phyloP scores from a whole-genome alignment of 2,888 invertebrate genomes.

The Sesia bembeciformis region DNA sequence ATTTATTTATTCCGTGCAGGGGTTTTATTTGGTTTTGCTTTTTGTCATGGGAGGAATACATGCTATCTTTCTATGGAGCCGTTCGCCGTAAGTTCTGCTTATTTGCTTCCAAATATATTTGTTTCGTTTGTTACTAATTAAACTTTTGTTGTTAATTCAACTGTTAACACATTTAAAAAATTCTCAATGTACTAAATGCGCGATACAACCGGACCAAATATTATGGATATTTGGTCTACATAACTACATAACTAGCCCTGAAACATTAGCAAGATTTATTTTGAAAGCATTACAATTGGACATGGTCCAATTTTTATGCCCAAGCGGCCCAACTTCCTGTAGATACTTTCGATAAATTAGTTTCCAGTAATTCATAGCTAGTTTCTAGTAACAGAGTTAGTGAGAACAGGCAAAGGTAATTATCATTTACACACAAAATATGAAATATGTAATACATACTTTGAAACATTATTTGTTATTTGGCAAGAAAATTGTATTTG shows the following conservation, averaged over 20 bases:
- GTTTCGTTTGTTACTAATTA: no score
- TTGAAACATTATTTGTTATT: no score
- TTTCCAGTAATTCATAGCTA: not conserved
- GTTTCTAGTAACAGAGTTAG: not conserved
- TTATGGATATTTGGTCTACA: not conserved
- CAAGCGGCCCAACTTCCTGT: not conserved
- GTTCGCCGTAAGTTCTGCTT: no score
- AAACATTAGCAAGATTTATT: conserved; percentile 44
- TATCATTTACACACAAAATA: not conserved
- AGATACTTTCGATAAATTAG: not conserved
- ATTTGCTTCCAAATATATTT: no score
- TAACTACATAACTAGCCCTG: conserved; percentile 36
- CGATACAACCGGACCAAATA: no score
- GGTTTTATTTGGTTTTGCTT: no score
- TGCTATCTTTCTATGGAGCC: no score
- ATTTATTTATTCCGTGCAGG: no score
- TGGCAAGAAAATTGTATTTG: not conserved
- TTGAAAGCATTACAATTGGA: conserved; percentile 65
- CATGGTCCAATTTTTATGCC: conserved; percentile 53
- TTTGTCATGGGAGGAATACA: no score
- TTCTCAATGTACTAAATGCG: not conserved
- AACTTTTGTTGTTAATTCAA: no score
- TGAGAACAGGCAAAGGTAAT: not conserved
- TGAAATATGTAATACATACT: no score
- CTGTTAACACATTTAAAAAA: not conserved